phyloP scores from a whole-genome alignment of 2,888 invertebrate species.

The Odontomyia ornata region DNA sequence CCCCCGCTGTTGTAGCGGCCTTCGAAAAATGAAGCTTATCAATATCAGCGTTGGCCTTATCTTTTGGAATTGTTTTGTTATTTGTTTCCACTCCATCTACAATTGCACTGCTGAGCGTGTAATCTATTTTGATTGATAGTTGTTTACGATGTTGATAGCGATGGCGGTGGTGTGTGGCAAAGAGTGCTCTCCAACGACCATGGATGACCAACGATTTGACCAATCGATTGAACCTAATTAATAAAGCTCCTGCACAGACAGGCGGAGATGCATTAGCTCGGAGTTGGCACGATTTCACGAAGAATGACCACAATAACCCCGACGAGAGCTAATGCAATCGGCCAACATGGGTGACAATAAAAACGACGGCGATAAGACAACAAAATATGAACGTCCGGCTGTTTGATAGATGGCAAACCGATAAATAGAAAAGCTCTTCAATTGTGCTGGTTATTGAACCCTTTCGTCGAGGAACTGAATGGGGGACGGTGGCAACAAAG shows the following conservation, averaged over 20 bases:
- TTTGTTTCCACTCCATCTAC: slow-evolving; percentile 18
- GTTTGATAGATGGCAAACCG: slow-evolving; percentile 13
- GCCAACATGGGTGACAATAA: background rate
- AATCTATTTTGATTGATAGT: slow-evolving; percentile 39
- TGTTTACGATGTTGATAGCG: slow-evolving; percentile 16
- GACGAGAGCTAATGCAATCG: background rate
- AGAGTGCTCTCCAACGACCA: background rate
- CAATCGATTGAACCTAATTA: background rate
- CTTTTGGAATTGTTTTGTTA: background rate
- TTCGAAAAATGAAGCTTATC: slow-evolving; percentile 33
- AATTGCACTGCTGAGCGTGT: slow-evolving; percentile 12
- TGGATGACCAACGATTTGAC: background rate
- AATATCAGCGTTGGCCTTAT: slow-evolving; percentile 19
- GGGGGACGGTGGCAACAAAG: background rate
- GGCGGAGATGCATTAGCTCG: background rate
- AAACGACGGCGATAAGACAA: background rate
- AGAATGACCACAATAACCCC: background rate
- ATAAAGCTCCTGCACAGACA: background rate
- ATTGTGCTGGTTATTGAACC: slow-evolving; percentile 24
- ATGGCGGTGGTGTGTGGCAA: background rate
- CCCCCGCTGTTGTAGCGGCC: background rate
- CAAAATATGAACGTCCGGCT: background rate
- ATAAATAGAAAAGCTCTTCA: background rate
- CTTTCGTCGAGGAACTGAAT: background rate
- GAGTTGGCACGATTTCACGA: background rate